Conservation (phyloP, 2,888 invertebrate genomes). For the Tenthredo distinguenda region DNA sequence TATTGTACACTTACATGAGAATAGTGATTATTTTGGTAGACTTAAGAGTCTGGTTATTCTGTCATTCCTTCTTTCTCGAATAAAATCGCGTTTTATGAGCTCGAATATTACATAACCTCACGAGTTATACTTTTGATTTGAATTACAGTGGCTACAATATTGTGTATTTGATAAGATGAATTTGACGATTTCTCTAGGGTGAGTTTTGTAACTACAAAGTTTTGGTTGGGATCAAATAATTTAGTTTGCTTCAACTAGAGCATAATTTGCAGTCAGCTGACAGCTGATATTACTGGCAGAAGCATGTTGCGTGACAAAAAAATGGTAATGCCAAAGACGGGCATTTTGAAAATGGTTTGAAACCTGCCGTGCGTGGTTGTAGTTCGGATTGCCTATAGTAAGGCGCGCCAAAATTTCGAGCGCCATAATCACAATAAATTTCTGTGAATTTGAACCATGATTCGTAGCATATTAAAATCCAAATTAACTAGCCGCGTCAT, state of each 20-base stretch:
- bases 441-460: too few species aligned
- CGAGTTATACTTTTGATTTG: neutral
- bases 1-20: neutral
- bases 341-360: neutral
- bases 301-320: neutral
- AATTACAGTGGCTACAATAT: neutral
- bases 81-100: neutral
- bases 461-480: too few species aligned
- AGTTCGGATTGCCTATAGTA: neutral
- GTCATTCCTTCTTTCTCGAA: neutral
- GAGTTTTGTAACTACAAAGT: neutral
- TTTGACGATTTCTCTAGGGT: neutral
- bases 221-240: neutral
- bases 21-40: neutral
- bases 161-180: neutral
- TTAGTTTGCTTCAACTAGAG: neutral
- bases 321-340: neutral
- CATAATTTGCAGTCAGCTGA: neutral
- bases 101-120: conserved; percentile 7
- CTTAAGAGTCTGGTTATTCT: neutral
- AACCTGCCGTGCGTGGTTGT: neutral
- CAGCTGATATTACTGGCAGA: neutral
- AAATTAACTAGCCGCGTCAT: neutral
- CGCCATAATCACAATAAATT: neutral
- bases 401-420: neutral